Base-by-base conservation (phyloP, 1,140 invertebrate species). In the Acromyrmex charruanus region DNA sequence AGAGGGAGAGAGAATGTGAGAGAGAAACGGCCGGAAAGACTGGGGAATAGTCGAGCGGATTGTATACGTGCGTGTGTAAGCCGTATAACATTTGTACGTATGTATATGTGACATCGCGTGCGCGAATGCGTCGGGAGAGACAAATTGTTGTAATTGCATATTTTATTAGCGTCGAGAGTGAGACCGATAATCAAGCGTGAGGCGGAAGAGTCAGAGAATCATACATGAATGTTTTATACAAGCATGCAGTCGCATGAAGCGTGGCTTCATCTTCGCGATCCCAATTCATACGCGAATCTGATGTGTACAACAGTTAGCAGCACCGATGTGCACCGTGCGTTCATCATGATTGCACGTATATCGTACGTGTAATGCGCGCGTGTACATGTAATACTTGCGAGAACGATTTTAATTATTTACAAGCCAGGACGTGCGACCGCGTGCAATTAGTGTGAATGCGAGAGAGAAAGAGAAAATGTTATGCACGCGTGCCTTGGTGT, bases 221-320 rank as follows among this genome's bases (percentile, higher is more conserved):
- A n/a, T 82, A 61, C 88, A 88, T 69, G 80, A 87, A 86, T 77
- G 28, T 35, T 71, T 31, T 85, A n/a, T 93, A 93, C 88, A 44
- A 31, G 25, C 91, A 86, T 93, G 84, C 85, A 61, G 87, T 92
- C 87, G 91, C 90, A 91, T 94, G 92, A 94, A 94, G 92, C 92
- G 90, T 90, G n/a, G 92, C 92, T 94, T 94, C 93, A 94, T 94
- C 72, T 89, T 77, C 63, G 51, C 65, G 49, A 74, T 65, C 44
- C 55, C 44, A 65, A 87, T 91, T 93, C 87, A 86, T 91, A 90
- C 91, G 88, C 93, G 93, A 91, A 94, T 93, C 89, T 75, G 81
- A 90, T 85, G 82, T 75, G 88, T 58, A 85, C 79, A 77, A 74
- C 39, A 69, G 18, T 31, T 49, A 71, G n/a, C 49, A 88, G 82